Percentiles rank a stretch among this genome's conserved stretches.
These are phyloP conservation scores for Myotis davidii DNA, from an alignment of 2,113 vertebrate species.

Conservation along the genomic window DNA sequence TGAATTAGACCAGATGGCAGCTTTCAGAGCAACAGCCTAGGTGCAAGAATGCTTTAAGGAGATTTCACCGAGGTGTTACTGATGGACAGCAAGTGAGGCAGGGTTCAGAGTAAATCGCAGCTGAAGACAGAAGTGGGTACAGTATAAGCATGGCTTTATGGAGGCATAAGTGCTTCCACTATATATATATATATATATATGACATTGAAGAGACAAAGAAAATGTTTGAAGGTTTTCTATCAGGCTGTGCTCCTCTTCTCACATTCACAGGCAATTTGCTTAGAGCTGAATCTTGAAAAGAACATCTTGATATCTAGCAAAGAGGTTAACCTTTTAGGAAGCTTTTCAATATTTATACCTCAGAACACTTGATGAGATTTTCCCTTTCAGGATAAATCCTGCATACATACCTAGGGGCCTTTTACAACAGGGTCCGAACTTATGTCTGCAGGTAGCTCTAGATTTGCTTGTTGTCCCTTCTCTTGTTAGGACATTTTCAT, in stretches of 20 bases:
- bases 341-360: constrained; percentile 78
- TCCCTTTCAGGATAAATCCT: constrained; percentile 45
- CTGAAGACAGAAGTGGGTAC: constrained; percentile 68
- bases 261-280: constrained; percentile 82
- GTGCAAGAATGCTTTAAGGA: constrained; percentile 78
- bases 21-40: constrained; percentile 73
- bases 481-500: not conserved
- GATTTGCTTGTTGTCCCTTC: constrained; percentile 23
- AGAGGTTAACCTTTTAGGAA: constrained; percentile 79
- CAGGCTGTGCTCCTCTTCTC: constrained; percentile 47
- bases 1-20: constrained; percentile 83
- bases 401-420: constrained; percentile 24
- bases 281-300: constrained; percentile 78
- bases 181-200: constrained; percentile 61
- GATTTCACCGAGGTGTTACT: constrained; percentile 78
- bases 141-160: constrained; percentile 62
- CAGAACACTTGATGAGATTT: constrained; percentile 67
- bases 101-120: constrained; percentile 77
- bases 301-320: constrained; percentile 75
- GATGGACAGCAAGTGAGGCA: constrained; percentile 64
- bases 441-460: constrained; percentile 52
- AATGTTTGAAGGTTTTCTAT: constrained; percentile 72
- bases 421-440: constrained; percentile 62
- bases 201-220: constrained; percentile 34
- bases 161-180: constrained; percentile 73